Base-by-base conservation (phyloP, 2,797 vertebrate species). In the Sebastes cheni region DNA sequence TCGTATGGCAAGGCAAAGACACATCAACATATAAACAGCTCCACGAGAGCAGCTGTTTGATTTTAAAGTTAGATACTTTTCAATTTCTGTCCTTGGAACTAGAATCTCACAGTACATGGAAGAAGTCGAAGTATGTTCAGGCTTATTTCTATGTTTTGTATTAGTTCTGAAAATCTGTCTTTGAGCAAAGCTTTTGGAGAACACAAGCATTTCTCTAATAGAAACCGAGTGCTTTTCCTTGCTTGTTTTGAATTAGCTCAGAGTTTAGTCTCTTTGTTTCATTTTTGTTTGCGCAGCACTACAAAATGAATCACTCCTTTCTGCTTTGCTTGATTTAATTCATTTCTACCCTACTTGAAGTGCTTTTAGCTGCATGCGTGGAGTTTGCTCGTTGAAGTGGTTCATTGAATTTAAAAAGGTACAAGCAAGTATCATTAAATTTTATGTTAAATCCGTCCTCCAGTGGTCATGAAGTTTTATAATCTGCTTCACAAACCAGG, bases 21-120 rank as follows among this genome's bases (percentile, higher is more conserved):
- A 67, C 56, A 52, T 68, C 54, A 77, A 83, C 64, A 77, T 79
- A 56, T 67, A 65, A 75, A 80, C 71, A 83, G 20, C 46, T 77
- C 60, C 8, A 12, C 12, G 6, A 72, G 25, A 77, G 52, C 74
- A 42, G 79, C 62, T 32, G 52, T 58, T 68, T 56, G 6, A 65
- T 60, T 83, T 76, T 66, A 32, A 50, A 58, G 29, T 25, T 30
- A 16, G 46, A 42, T 29, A 12, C 14, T 39, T 74, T 20, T 4
- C n/a, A 14, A 3, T 74, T 52, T 56, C 22, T 54, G 9, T 59
- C 32, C 25, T 6, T 39, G 36, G 5, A 86, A 72, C 4, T 62
- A 11, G 10, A 56, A 46, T 5, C 5, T 20, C n/a, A 56, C 29
- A 23, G 23, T 8, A 42, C 13, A 23, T 32, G 20, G 18, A 62